These are phyloP conservation scores for Apoda limacodes DNA, from an alignment of 2,888 invertebrate genomes.

Conservation along the genomic window DNA sequence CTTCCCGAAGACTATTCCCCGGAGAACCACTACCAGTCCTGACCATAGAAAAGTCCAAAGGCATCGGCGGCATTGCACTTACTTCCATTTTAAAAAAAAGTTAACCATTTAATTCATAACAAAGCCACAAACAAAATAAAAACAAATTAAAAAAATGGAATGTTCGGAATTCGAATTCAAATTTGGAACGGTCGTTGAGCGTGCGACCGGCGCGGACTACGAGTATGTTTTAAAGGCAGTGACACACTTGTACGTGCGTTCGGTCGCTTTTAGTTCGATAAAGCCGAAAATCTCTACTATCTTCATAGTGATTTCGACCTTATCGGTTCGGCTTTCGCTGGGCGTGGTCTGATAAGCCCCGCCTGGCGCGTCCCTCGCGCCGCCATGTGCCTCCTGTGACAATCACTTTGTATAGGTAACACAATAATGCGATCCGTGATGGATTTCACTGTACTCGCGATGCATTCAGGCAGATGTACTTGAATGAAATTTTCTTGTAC, in stretches of 20 bases:
- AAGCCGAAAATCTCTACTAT: slow-evolving; percentile 55
- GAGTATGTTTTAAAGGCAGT: slow-evolving; percentile 51
- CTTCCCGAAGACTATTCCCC: slow-evolving; percentile 37
- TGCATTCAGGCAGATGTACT: slow-evolving; percentile 45
- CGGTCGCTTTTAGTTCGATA: slow-evolving; percentile 44
- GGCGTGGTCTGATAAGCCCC: slow-evolving; percentile 51
- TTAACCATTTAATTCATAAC: slow-evolving; percentile 32
- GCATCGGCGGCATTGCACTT: slow-evolving; percentile 73
- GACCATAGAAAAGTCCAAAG: slow-evolving; percentile 75
- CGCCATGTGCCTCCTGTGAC: slow-evolving; percentile 63
- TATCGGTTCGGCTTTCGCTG: slow-evolving; percentile 41
- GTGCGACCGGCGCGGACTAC: slow-evolving; percentile 56
- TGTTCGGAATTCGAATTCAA: slow-evolving; percentile 27
- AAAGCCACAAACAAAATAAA: slow-evolving; percentile 19
- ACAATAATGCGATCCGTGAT: slow-evolving; percentile 69
- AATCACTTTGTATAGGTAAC: slow-evolving; percentile 71
- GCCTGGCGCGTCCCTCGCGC: slow-evolving; percentile 42
- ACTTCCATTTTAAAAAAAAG: slow-evolving; percentile 62
- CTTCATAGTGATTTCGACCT: slow-evolving; percentile 60
- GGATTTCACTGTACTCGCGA: slow-evolving; percentile 64
- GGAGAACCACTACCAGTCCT: slow-evolving; percentile 50
- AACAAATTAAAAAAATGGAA: slow-evolving; percentile 21
- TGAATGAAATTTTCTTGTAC: too few species aligned
- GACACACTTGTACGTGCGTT: slow-evolving; percentile 37
- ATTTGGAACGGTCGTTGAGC: slow-evolving; percentile 35